Base-by-base conservation (phyloP, 2,797 vertebrate species). In the Lutjanus campechanus region DNA sequence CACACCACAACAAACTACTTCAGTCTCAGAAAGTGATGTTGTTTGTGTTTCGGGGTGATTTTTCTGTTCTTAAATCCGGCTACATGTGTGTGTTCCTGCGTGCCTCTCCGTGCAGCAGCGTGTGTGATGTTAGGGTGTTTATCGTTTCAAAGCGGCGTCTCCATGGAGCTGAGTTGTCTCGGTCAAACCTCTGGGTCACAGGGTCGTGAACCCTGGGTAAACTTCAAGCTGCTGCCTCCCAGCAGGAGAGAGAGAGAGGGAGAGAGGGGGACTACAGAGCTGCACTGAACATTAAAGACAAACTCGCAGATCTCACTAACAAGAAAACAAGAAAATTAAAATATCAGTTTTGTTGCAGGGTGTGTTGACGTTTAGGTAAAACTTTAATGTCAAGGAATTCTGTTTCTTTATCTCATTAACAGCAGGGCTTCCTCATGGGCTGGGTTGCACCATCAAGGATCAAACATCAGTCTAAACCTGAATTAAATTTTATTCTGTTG, bases 101-200 rank as follows among this genome's bases (percentile, higher is more conserved):
- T 69, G 62, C 59, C 58, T 80, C 13, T 17, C 61, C 65, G 49
- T 72, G 74, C 68, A 15, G 49, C 3, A 20, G 60, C 40, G 4
- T 49, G 78, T 88, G 80, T 64, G 73, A 81, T 74, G 51, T 72
- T 75, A 16, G 77, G 58, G 73, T 90, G 85, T 91, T 93, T 91
- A 70, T 88, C 81, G 73, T 85, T 86, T 89, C 85, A 91, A 84
- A 88, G 86, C 59, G 7, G 25, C 19, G 71, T 93, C 86, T 91
- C 92, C 92, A 91, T 91, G 92, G 92, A 89, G 91, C 81, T 86
- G 85, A 84, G 83, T 62, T 68, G 76, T 76, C 77, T 67, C 40
- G 29, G 87, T 90, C 80, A 85, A 84, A 86, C 83, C 89, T 89
- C 62, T 17, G 60, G 90, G 90, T 93, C 92, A 83, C 17, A 0